Base-by-base conservation (phyloP, 2,888 invertebrate genomes). In the Mythimna ferrago region DNA sequence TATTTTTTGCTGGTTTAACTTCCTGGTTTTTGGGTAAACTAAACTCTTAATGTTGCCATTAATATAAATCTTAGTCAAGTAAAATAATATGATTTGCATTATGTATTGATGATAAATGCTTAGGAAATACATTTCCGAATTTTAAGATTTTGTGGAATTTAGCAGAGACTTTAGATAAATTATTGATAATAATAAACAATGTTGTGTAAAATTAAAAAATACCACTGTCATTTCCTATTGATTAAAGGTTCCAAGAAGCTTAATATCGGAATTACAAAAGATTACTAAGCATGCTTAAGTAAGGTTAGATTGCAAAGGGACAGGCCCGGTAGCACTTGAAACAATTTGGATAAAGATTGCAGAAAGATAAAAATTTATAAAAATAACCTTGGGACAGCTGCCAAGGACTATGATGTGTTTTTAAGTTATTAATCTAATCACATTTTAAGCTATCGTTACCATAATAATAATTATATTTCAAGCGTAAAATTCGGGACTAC, bases 231-330 rank as follows among this genome's bases (percentile, higher is more conserved):
- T 3, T 35, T 7, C 19, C 48, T n/a, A 35, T n/a, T 10, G 71
- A 71, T 48, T 16, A 48, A 19, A 6, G 26, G 26, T 14, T 54
- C 14, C 21, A 7, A 44, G 2, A 26, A 53, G 7, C 57, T 41
- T 53, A 66, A 19, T 7, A 44, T 0, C 3, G 5, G 19, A 54
- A 14, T 60, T 60, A 41, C 3, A n/a, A n/a, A 21, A 44, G 71
- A 61, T 71, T 44, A 71, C 9, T 6, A 53, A 60, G 6, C n/a
- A 21, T 60, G 14, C 41, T 32, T 6, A 44, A 14, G 6, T 11
- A 41, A 74, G 19, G 11, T 44, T 19, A 16, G 19, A 41, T 66
- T n/a, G 5, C 1, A 6, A 44, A 67, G 53, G 58, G 75, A 75
- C 26, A 75, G 2, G 11, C 35, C 73, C 11, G 6, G 2, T 6